Evolutionary conservation across 2,888 invertebrate genomes (phyloP).

Genomic region (Harmothoe impar): DNA sequence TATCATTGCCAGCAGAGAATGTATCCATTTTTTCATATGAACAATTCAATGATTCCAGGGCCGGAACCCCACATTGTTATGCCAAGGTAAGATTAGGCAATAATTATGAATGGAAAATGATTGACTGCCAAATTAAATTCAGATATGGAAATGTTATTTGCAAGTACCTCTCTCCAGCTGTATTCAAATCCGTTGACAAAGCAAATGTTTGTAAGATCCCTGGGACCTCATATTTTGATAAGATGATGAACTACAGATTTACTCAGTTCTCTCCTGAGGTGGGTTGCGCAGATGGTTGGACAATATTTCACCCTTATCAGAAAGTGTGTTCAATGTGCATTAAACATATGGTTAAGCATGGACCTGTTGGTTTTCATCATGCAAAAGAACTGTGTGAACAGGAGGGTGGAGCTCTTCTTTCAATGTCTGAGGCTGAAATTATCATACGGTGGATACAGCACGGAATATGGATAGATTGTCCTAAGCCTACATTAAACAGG

Average conservation of each 20-base stretch:
- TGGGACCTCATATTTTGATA: not conserved
- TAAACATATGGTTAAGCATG: not conserved
- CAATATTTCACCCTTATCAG: not conserved
- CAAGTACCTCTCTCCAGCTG: not conserved
- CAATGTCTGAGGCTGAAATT: not conserved
- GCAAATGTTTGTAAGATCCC: not conserved
- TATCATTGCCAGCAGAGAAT: not conserved
- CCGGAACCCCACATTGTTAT: not conserved
- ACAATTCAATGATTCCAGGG: not conserved
- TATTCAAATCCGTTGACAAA: not conserved
- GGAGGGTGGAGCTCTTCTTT: not conserved
- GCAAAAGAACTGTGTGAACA: not conserved
- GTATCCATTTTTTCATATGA: not conserved
- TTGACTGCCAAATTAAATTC: not conserved
- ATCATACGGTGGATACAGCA: no score
- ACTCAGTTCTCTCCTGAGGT: not conserved
- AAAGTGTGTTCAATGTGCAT: not conserved
- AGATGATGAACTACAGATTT: not conserved
- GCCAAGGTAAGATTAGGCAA: not conserved
- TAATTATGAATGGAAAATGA: constrained; percentile 4
- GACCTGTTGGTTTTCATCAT: not conserved
- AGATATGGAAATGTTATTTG: not conserved
- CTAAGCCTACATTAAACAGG: no score
- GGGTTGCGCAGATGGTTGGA: not conserved
- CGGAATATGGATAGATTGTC: not conserved